Evolutionary conservation across 2,888 invertebrate species (phyloP).

Genomic region (Tolmerus cingulatus): DNA sequence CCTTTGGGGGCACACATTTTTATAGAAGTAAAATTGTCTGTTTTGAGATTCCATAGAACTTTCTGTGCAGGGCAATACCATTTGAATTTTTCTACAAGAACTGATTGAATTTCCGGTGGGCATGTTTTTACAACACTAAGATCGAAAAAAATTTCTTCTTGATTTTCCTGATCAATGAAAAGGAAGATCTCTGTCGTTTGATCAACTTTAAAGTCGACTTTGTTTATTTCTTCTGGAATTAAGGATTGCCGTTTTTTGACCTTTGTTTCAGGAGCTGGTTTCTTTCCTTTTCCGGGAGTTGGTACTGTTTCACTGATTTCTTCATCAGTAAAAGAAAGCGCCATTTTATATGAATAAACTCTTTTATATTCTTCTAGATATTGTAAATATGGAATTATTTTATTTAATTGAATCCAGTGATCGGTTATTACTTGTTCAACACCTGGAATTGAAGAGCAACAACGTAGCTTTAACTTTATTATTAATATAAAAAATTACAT

Average conservation of each 20-base stretch:
- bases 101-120: neutral
- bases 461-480: neutral
- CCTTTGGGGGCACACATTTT: neutral
- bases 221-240: neutral
- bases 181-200: neutral
- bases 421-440: neutral
- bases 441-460: neutral
- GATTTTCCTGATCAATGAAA: conserved; percentile 19
- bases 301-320: neutral
- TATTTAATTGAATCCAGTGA: neutral
- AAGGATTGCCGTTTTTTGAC: neutral
- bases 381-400: neutral
- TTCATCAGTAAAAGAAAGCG: neutral
- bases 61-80: conserved; percentile 33
- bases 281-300: conserved; percentile 52
- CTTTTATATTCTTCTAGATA: neutral
- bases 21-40: neutral
- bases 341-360: neutral
- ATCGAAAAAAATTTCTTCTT: neutral
- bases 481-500: neutral
- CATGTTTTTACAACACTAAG: neutral
- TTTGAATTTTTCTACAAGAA: neutral
- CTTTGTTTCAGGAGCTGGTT: neutral
- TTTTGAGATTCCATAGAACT: neutral
- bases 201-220: neutral